These are phyloP conservation scores for Drosophila kepulauana DNA, from an alignment of 1,140 invertebrate genomes.

Conservation along the genomic window DNA sequence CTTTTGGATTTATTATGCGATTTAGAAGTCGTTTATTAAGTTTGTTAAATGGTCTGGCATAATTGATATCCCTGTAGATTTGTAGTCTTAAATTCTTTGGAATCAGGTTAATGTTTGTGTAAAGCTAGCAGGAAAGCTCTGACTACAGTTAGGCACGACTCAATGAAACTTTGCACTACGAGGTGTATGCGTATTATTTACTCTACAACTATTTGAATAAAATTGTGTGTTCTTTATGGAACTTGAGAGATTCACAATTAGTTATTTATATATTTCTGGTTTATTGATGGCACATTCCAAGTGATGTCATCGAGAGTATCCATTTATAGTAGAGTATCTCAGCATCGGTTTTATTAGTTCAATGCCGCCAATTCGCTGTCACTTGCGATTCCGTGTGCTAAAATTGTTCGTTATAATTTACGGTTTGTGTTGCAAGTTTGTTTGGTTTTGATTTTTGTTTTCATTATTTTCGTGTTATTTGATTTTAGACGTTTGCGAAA, in stretches of 20 bases:
- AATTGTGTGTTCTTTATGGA: neutral
- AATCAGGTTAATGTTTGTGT: slow-evolving; percentile 41
- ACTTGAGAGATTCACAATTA: neutral
- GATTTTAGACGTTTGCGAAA: slow-evolving; percentile 54
- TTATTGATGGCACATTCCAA: slow-evolving; percentile 27
- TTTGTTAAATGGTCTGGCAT: slow-evolving; percentile 25
- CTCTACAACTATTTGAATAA: neutral
- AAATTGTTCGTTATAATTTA: slow-evolving; percentile 39
- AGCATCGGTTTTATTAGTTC: slow-evolving; percentile 54
- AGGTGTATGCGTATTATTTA: slow-evolving; percentile 41
- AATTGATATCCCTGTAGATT: slow-evolving; percentile 57
- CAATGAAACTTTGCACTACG: slow-evolving; percentile 44
- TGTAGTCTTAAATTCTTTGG: slow-evolving; percentile 20
- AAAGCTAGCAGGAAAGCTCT: slow-evolving; percentile 45
- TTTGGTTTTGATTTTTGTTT: slow-evolving; percentile 33
- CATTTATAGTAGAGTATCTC: slow-evolving; percentile 33
- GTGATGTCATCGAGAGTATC: slow-evolving; percentile 49
- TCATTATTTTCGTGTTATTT: slow-evolving; percentile 38
- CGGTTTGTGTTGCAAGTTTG: slow-evolving; percentile 27
- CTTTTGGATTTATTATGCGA: slow-evolving; percentile 7
- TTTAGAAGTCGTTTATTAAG: slow-evolving; percentile 8
- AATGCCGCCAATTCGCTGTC: slow-evolving; percentile 51
- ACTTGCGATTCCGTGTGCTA: slow-evolving; percentile 57
- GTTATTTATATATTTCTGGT: slow-evolving; percentile 14
- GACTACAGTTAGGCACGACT: slow-evolving; percentile 54